These are phyloP conservation scores for Pseudoips prasinana DNA, from an alignment of 2,888 invertebrate species.

Conservation along the genomic window DNA sequence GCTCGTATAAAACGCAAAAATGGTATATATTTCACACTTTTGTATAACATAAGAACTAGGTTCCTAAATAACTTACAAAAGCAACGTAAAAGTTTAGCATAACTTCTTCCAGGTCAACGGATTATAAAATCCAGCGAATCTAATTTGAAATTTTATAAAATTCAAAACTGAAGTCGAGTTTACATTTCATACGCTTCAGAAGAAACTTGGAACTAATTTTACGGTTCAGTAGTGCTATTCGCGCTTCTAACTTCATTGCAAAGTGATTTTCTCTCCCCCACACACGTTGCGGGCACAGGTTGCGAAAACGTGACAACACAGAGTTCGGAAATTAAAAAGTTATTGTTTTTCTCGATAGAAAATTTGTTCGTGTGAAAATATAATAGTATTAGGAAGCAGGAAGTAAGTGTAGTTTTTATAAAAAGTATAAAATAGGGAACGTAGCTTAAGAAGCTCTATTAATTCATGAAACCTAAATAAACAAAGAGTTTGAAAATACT, in stretches of 20 bases:
- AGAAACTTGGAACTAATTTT: slow-evolving; percentile 76
- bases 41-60: too few species aligned
- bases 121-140: background rate
- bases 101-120: too few species aligned
- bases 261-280: slow-evolving; percentile 71
- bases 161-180: slow-evolving; percentile 50
- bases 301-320: slow-evolving; percentile 46
- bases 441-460: too few species aligned
- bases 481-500: too few species aligned
- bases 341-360: slow-evolving; percentile 28
- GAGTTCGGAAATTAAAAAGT: slow-evolving; percentile 35
- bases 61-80: too few species aligned
- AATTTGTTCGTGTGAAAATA: slow-evolving; percentile 24
- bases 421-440: too few species aligned
- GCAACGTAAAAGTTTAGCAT: too few species aligned
- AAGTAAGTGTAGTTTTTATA: background rate
- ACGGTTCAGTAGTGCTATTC: slow-evolving; percentile 72
- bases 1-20: too few species aligned
- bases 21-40: too few species aligned
- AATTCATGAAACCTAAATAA: too few species aligned
- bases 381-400: slow-evolving; percentile 10
- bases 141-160: slow-evolving; percentile 28
- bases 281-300: slow-evolving; percentile 40
- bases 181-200: slow-evolving; percentile 59
- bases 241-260: slow-evolving; percentile 72